A percentile compares a stretch with the other conserved stretches of the same genome.
Evolutionary conservation across 2,113 vertebrate genomes (phyloP).

Genomic region (mouse (Mus musculus)): GRCm39 chr6:86035001-86035500

Average conservation of each 20-base stretch:
- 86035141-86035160: background rate
- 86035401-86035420: background rate
- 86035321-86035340: background rate
- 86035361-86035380: background rate
- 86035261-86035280: background rate
- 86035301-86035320: background rate
- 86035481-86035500: conserved; percentile 17
- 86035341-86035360: background rate
- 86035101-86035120: background rate
- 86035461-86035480: conserved; percentile 28
- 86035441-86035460: background rate
- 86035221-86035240: background rate
- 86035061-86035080: background rate
- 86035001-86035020: background rate
- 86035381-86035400: background rate
- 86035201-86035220: background rate
- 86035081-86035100: background rate
- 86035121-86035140: background rate
- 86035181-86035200: background rate
- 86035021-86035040: background rate
- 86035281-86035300: background rate
- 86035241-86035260: too few relatives aligned
- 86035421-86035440: background rate
- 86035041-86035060: background rate
- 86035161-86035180: background rate